Percentiles rank a stretch among this genome's conserved stretches.
Evolutionary conservation across 2,797 vertebrate genomes (phyloP).

Genomic region (Gobio occitaniae): DNA sequence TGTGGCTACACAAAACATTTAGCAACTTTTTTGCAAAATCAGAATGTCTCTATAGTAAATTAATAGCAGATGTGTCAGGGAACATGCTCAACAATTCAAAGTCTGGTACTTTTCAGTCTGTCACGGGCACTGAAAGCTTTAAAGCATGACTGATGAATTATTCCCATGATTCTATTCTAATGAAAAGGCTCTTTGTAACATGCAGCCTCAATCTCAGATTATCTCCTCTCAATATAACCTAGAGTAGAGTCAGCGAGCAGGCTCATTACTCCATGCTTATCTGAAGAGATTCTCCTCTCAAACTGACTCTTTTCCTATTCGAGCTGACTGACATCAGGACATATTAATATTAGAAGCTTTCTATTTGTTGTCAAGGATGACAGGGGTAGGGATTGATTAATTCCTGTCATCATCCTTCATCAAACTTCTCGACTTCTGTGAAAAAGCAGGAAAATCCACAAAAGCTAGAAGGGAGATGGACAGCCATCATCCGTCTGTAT

Average conservation of each 20-base stretch:
- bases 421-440: slow-evolving; percentile 38
- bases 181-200: slow-evolving; percentile 48
- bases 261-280: slow-evolving; percentile 55
- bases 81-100: slow-evolving; percentile 13
- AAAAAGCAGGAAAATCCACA: slow-evolving; percentile 33
- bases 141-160: slow-evolving; percentile 42
- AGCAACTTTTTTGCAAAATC: neutral
- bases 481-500: slow-evolving; percentile 41
- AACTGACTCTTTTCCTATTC: slow-evolving; percentile 16
- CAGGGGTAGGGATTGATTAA: slow-evolving; percentile 51
- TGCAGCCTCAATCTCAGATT: slow-evolving; percentile 32
- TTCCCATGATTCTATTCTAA: slow-evolving; percentile 45
- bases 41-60: neutral
- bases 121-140: slow-evolving; percentile 36
- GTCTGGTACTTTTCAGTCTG: neutral
- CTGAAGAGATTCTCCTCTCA: slow-evolving; percentile 27
- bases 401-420: slow-evolving; percentile 48
- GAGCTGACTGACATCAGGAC: slow-evolving; percentile 39
- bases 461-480: slow-evolving; percentile 41
- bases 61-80: neutral
- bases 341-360: slow-evolving; percentile 48
- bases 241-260: slow-evolving; percentile 38
- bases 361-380: slow-evolving; percentile 51
- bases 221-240: slow-evolving; percentile 21
- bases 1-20: neutral